phyloP scores from a whole-genome alignment of 2,888 invertebrate genomes.

The Neoitamus cyanurus region DNA sequence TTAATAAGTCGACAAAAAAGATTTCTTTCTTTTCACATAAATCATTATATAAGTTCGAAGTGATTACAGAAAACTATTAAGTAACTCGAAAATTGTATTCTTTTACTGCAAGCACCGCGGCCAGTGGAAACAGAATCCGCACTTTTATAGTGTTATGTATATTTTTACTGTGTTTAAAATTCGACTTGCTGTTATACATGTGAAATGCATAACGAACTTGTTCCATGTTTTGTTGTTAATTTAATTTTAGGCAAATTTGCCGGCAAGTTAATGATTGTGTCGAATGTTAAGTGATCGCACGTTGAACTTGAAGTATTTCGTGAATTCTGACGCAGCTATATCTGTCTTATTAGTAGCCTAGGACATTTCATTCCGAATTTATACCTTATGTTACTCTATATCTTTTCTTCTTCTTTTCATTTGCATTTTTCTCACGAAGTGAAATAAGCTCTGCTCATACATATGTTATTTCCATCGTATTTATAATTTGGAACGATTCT shows the following conservation, averaged over 20 bases:
- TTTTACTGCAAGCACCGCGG: not conserved
- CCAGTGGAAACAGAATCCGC: not conserved
- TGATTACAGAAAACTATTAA: not conserved
- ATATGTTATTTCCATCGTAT: not conserved
- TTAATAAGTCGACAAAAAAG: slow-evolving; percentile 9
- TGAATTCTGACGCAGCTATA: not conserved
- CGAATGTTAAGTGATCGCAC: slow-evolving; percentile 15
- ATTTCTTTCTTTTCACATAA: not conserved
- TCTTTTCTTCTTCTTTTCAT: not conserved
- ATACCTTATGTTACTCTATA: not conserved
- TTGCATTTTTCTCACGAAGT: not conserved
- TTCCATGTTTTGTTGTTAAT: not conserved
- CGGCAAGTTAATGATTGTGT: not conserved
- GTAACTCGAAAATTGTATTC: not conserved
- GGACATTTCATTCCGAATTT: not conserved
- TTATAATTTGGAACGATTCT: too few species aligned
- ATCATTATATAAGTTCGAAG: not conserved
- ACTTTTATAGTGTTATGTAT: not conserved
- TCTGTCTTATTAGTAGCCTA: not conserved
- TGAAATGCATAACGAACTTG: not conserved
- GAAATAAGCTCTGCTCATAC: not conserved
- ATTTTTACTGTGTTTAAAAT: not conserved
- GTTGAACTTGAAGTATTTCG: not conserved
- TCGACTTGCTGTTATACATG: not conserved
- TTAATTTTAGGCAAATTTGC: slow-evolving; percentile 7